Evolutionary conservation across 2,888 invertebrate species (phyloP).

Genomic region (Noctua fimbriata): DNA sequence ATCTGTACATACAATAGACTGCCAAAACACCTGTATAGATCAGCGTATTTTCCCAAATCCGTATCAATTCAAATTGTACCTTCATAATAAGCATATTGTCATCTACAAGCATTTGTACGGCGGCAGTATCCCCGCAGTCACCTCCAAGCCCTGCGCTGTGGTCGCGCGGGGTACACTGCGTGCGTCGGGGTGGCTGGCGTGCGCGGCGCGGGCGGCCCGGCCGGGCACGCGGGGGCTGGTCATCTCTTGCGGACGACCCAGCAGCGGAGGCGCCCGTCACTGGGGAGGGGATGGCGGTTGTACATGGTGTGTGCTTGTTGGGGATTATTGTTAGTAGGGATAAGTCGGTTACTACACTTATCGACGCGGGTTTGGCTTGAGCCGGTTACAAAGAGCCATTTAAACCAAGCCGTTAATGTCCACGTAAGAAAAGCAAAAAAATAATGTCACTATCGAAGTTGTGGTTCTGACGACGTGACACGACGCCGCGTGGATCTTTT

Average conservation of each 20-base stretch:
- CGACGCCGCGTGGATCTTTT: neutral
- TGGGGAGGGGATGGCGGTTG: conserved; percentile 56
- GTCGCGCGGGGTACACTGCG: neutral
- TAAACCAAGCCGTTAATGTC: neutral
- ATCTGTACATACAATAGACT: neutral
- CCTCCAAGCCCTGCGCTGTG: conserved; percentile 51
- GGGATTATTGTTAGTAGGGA: conserved; percentile 3
- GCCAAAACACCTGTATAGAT: neutral
- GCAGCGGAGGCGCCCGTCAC: conserved; percentile 84
- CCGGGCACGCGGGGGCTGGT: conserved; percentile 71
- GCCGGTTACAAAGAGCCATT: neutral
- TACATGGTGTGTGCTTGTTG: neutral
- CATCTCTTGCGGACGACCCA: conserved; percentile 84
- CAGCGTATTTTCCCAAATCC: neutral
- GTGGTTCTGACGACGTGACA: neutral
- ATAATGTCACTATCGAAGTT: neutral
- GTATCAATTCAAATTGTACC: conserved; percentile 2
- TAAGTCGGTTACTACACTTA: neutral
- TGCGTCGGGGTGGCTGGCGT: conserved; percentile 26
- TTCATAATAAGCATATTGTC: conserved; percentile 15
- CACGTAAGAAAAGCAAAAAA: neutral
- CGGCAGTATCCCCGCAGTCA: conserved; percentile 38
- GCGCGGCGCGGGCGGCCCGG: conserved; percentile 39
- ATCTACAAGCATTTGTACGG: conserved; percentile 32
- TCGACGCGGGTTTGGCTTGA: neutral